Conservation (phyloP, 2,797 vertebrate species). For the Carcharodon carcharias region DNA sequence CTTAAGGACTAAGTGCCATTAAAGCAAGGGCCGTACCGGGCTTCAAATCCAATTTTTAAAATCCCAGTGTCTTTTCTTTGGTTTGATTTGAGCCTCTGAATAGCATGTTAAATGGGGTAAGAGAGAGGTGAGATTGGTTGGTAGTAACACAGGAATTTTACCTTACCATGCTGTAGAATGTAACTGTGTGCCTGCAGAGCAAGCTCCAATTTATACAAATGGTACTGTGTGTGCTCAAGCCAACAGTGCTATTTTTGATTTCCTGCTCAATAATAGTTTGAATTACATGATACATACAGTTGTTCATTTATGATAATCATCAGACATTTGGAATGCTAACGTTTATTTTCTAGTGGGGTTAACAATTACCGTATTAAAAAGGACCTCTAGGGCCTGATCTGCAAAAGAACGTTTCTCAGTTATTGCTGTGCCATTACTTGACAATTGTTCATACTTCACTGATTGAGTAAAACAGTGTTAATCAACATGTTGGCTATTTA, state of each 20-base stretch:
- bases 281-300: background rate
- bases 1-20: background rate
- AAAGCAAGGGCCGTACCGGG: background rate
- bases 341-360: background rate
- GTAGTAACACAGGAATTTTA: background rate
- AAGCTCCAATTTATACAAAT: background rate
- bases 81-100: background rate
- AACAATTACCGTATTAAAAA: background rate
- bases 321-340: background rate
- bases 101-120: background rate
- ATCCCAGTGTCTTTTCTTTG: background rate
- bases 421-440: background rate
- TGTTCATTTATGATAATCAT: background rate
- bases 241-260: background rate
- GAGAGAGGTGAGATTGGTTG: background rate
- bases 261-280: background rate
- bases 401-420: background rate
- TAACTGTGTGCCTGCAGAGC: background rate
- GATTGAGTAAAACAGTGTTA: background rate
- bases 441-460: background rate
- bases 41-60: background rate
- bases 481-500: background rate
- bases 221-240: background rate
- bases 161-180: background rate
- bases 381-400: background rate